Evolutionary conservation across 1,140 invertebrate species (phyloP), one percentile per base, ranked within the genome.

Genomic region (Penaeus vannamei): DNA sequence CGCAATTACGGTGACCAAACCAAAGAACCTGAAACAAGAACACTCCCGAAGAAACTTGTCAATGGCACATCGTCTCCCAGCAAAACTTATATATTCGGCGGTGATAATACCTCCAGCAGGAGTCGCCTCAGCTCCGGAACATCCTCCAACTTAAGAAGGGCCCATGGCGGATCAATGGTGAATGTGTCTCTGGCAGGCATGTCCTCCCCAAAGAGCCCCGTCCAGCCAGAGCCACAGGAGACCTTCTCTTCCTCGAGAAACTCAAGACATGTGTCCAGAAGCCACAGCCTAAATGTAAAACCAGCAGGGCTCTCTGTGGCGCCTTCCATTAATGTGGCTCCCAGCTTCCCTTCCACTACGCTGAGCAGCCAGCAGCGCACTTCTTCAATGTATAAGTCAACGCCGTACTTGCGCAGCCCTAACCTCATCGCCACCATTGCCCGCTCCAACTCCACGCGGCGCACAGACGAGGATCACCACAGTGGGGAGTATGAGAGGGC

Each of bases 341-440:
- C 72, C 29, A 36, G 72, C 22, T 26, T 76, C 19, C 20, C 72
- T 22, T 53, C 80, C 29, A 61, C 61, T 53, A 53, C 53, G 10
- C 82, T 89, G 8, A 53, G 72, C 66, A 89, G 82, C 82, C 80
- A 83, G 10, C 89, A 90, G 42, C 66, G 81, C 23, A 90, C 89
- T 2, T 90, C 89, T 29, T 36, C 89, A 32, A 61, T 86, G 22
- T 90, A 90, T 64, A 83, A 81, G 20, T 90, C 89, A 0, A 83
- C 89, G 7, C 89, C 89, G 53, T 90, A 90, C 69, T 66, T 91
- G 59, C 84, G 91, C 42, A 90, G 88, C 42, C 91, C 91, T n/a
- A 91, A 91, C 60, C 86, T 91, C n/a, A 91, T 91, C 22, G 91
- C 91, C 2, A 88, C 91, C 76, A 91, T 91, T 53, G 91, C 91